Conservation (phyloP, 2,888 invertebrate species). For the Troides helena region DNA sequence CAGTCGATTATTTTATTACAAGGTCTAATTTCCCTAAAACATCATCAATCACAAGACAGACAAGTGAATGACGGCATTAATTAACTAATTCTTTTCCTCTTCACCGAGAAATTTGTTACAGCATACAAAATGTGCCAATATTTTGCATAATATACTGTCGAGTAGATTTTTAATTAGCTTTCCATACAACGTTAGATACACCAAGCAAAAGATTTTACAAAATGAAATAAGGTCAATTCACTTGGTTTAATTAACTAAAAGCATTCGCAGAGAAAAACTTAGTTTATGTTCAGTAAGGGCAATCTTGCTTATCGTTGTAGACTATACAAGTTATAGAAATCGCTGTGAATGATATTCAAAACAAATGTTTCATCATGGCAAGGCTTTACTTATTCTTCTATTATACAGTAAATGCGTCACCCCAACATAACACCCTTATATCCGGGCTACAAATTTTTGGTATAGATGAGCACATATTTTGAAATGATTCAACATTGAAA, state of each 20-base stretch:
- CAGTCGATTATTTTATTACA: background rate
- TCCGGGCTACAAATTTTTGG: too few relatives aligned
- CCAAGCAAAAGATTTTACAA: background rate
- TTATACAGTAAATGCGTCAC: too few relatives aligned
- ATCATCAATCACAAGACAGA: constrained; percentile 6
- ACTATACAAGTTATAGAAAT: background rate
- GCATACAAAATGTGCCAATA: background rate
- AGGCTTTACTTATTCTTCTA: too few relatives aligned
- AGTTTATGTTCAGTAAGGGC: background rate
- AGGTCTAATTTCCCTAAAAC: background rate
- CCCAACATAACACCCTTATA: too few relatives aligned
- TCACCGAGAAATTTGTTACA: background rate
- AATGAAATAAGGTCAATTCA: background rate
- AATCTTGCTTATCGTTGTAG: background rate
- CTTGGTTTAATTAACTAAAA: background rate
- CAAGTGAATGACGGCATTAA: constrained; percentile 1
- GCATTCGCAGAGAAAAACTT: background rate
- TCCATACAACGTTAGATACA: background rate
- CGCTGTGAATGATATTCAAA: background rate
- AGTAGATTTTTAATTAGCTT: background rate
- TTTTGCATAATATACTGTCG: background rate
- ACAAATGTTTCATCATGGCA: background rate
- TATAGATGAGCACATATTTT: too few relatives aligned
- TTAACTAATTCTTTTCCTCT: background rate
- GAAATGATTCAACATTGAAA: too few relatives aligned